phyloP scores from a whole-genome alignment of 2,113 vertebrate genomes.

The Podocnemis expansa region DNA sequence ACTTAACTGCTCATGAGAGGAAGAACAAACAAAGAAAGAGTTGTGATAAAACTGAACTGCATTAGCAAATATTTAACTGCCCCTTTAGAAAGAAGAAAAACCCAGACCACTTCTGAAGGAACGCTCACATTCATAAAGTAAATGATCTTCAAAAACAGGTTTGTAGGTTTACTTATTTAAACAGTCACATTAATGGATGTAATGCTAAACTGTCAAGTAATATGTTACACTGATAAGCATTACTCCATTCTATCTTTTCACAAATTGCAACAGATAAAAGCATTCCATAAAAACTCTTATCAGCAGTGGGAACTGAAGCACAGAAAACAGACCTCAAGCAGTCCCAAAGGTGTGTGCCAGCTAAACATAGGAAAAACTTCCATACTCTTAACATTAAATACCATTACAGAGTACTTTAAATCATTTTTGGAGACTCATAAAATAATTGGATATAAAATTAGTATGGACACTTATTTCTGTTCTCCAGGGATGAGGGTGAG shows the following conservation, averaged over 20 bases:
- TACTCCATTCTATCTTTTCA: slow-evolving; percentile 53
- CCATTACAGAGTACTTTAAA: rapidly evolving
- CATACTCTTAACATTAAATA: background rate
- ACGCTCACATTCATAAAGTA: slow-evolving; percentile 61
- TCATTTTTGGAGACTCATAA: background rate
- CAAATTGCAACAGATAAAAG: slow-evolving; percentile 58
- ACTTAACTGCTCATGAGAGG: slow-evolving; percentile 73
- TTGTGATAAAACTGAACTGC: slow-evolving; percentile 75
- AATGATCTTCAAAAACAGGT: slow-evolving; percentile 60
- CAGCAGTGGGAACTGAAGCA: slow-evolving; percentile 46
- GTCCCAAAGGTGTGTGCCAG: background rate
- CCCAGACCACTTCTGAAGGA: slow-evolving; percentile 69
- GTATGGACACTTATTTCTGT: background rate
- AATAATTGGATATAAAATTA: rapidly evolving
- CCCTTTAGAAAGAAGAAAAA: slow-evolving; percentile 48
- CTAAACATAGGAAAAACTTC: background rate
- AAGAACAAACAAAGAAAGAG: slow-evolving; percentile 77
- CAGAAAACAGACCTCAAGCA: background rate
- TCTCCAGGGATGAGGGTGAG: background rate
- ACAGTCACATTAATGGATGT: slow-evolving; percentile 59
- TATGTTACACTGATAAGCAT: slow-evolving; percentile 61
- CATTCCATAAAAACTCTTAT: slow-evolving; percentile 69
- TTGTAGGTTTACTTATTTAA: slow-evolving; percentile 61
- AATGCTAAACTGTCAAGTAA: slow-evolving; percentile 62
- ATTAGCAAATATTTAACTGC: slow-evolving; percentile 81